Percentiles rank a stretch among this genome's conserved stretches.
Evolutionary conservation across 1,140 invertebrate species (phyloP).

Genomic region (Heliconius nattereri): DNA sequence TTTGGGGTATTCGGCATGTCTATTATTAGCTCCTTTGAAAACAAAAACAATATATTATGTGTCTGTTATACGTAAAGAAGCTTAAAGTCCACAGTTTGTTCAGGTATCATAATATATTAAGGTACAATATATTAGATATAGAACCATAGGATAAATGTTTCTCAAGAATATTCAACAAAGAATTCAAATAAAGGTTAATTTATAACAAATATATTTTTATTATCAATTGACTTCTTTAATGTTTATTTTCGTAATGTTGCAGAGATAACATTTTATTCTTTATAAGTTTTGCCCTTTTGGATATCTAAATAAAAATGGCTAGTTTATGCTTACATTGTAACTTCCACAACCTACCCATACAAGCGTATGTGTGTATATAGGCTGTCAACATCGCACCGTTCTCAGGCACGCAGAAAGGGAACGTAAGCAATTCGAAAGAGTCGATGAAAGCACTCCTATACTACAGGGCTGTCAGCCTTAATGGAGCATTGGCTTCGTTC

Average conservation of each 20-base stretch:
- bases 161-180: no score
- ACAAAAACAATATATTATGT: background rate
- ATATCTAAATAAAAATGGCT: background rate
- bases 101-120: no score
- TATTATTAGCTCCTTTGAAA: background rate
- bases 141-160: no score
- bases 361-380: conserved; percentile 38
- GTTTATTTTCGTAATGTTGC: no score
- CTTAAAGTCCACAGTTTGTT: background rate
- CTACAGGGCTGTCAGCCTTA: conserved; percentile 64
- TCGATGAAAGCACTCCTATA: conserved; percentile 76
- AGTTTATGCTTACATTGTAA: background rate
- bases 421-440: conserved; percentile 72
- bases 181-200: no score
- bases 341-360: no score
- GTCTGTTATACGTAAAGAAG: background rate
- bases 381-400: conserved; percentile 49
- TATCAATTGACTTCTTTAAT: no score
- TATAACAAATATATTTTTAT: no score
- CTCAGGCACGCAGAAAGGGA: conserved; percentile 47
- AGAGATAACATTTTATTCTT: no score
- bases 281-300: no score
- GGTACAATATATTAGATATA: no score
- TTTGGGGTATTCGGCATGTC: background rate
- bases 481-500: conserved; percentile 29